phyloP scores from a whole-genome alignment of 2,888 invertebrate genomes.

The Julus scanicus region DNA sequence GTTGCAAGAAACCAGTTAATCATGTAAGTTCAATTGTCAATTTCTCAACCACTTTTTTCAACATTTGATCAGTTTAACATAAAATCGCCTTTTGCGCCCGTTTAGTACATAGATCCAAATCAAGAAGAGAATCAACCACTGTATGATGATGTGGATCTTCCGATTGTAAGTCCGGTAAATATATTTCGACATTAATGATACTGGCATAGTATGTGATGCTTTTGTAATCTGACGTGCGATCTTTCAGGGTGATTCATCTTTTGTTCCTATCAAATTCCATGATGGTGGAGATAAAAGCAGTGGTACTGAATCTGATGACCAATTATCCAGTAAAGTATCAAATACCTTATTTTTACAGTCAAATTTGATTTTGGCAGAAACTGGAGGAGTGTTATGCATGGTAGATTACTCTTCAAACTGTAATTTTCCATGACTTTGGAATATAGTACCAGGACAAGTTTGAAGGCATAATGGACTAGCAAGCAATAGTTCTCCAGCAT shows the following conservation, averaged over 20 bases:
- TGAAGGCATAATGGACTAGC: neutral
- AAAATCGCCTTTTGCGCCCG: neutral
- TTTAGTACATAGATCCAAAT: constrained; percentile 56
- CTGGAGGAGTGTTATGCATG: neutral
- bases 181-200: neutral
- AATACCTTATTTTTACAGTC: neutral
- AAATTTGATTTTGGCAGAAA: neutral
- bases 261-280: constrained; percentile 87
- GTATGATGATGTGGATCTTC: constrained; percentile 49
- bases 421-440: neutral
- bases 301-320: constrained; percentile 86
- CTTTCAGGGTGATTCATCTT: constrained; percentile 86
- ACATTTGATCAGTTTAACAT: neutral
- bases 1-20: constrained; percentile 78
- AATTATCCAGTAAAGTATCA: constrained; percentile 69
- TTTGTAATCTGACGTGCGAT: neutral
- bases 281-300: constrained; percentile 75
- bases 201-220: neutral
- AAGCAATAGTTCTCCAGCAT: neutral
- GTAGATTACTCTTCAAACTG: neutral
- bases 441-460: neutral
- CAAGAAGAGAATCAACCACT: constrained; percentile 49
- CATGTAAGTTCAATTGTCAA: constrained; percentile 71
- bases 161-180: constrained; percentile 50
- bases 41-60: neutral